These are phyloP conservation scores for Mimas tiliae DNA, from an alignment of 2,888 invertebrate species.

Conservation along the genomic window DNA sequence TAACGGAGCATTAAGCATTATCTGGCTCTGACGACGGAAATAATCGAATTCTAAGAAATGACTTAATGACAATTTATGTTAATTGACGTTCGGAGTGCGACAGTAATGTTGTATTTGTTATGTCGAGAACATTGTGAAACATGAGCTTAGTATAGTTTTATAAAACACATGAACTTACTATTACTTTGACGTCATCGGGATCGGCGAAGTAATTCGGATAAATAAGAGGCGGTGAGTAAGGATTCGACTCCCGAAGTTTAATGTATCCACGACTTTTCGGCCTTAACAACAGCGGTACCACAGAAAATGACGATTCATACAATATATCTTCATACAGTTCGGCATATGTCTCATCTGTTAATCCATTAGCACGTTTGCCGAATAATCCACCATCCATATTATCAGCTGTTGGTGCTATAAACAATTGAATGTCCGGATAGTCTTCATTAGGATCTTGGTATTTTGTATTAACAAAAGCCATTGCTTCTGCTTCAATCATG, in stretches of 20 bases:
- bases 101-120: too few species aligned
- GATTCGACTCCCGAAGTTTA: constrained; percentile 87
- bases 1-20: too few species aligned
- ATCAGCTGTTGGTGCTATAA: constrained; percentile 90
- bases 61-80: too few species aligned
- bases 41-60: too few species aligned
- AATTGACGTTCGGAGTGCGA: too few species aligned
- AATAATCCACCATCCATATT: constrained; percentile 91
- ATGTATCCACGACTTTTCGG: constrained; percentile 90
- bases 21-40: too few species aligned
- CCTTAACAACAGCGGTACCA: constrained; percentile 88
- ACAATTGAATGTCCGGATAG: constrained; percentile 92
- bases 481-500: constrained; percentile 91
- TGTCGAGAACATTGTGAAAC: too few species aligned
- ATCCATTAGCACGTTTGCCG: constrained; percentile 87
- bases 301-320: constrained; percentile 87
- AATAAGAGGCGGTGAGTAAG: constrained; percentile 91
- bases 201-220: constrained; percentile 94
- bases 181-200: constrained; percentile 87
- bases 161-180: constrained; percentile 81
- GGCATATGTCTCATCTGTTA: constrained; percentile 88
- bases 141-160: too few species aligned
- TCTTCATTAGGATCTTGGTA: constrained; percentile 87
- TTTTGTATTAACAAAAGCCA: constrained; percentile 91
- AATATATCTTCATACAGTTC: constrained; percentile 89